Percentiles rank a stretch among this genome's conserved stretches.
Conservation (phyloP, 2,888 invertebrate species). For the Platycheirus rosarum region DNA sequence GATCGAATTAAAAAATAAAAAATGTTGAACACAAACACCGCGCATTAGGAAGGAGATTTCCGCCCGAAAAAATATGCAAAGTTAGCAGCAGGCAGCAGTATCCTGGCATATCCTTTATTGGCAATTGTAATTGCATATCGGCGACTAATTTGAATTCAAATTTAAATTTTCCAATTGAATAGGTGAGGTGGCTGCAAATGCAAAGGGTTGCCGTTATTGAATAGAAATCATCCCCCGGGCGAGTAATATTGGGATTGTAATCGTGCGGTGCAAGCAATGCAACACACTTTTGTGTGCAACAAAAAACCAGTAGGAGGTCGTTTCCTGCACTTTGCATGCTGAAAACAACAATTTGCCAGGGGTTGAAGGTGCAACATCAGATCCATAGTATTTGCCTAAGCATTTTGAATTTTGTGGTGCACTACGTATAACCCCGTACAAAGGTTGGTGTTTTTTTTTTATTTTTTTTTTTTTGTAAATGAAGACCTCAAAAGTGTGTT, state of each 20-base stretch:
- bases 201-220: neutral
- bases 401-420: constrained; percentile 27
- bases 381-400: constrained; percentile 36
- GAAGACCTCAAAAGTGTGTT: constrained; percentile 60
- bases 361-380: constrained; percentile 25
- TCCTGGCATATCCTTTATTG: constrained; percentile 48
- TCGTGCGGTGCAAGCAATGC: constrained; percentile 49
- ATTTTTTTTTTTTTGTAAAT: constrained; percentile 26
- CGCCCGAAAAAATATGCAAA: constrained; percentile 40
- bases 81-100: constrained; percentile 8
- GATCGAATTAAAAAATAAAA: constrained; percentile 56
- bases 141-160: constrained; percentile 76
- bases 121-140: constrained; percentile 72
- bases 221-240: constrained; percentile 54
- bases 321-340: constrained; percentile 58
- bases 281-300: constrained; percentile 42
- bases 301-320: constrained; percentile 36
- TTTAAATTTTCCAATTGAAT: constrained; percentile 75
- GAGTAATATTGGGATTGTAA: constrained; percentile 51
- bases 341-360: constrained; percentile 54
- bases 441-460: constrained; percentile 3
- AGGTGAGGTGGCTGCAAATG: constrained; percentile 53
- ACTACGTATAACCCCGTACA: constrained; percentile 33
- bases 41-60: constrained; percentile 30
- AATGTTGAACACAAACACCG: constrained; percentile 35